A percentile compares a stretch with the other conserved stretches of the same genome.
Conservation (phyloP, 1,140 invertebrate genomes). For the Ips nitidus region DNA sequence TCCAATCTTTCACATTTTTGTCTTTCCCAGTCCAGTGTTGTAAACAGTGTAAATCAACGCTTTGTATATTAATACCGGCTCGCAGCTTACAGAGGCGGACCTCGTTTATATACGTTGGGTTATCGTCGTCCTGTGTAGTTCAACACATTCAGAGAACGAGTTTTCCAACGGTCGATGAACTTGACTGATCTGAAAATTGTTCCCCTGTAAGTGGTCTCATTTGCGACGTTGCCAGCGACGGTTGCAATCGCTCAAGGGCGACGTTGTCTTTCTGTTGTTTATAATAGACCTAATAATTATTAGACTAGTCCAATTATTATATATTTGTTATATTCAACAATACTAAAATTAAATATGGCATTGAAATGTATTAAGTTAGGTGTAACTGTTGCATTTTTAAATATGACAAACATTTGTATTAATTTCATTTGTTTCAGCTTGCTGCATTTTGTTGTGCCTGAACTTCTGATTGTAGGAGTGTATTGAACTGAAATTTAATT, state of each 20-base stretch:
- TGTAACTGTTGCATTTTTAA: background rate
- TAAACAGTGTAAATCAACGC: too few species aligned
- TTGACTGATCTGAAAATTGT: constrained; percentile 13
- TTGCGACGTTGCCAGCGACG: constrained; percentile 3
- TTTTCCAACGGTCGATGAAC: constrained; percentile 25
- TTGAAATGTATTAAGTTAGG: background rate
- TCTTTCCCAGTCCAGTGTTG: too few species aligned
- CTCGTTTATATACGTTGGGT: too few species aligned
- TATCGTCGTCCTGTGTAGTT: background rate
- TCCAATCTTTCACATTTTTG: too few species aligned
- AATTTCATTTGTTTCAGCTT: constrained; percentile 44
- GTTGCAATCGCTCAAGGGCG: background rate
- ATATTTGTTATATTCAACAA: too few species aligned
- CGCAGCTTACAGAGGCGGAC: too few species aligned
- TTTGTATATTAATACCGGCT: too few species aligned
- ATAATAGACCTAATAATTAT: too few species aligned
- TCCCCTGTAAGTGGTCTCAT: background rate
- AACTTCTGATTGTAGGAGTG: too few species aligned
- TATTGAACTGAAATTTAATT: background rate
- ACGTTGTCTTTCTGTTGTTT: background rate
- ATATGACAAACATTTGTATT: background rate
- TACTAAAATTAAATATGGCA: background rate
- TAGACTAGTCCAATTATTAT: too few species aligned
- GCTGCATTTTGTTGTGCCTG: too few species aligned
- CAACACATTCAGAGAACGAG: constrained; percentile 6